Base-by-base conservation (phyloP, 2,888 invertebrate genomes). In the Sesia bembeciformis region DNA sequence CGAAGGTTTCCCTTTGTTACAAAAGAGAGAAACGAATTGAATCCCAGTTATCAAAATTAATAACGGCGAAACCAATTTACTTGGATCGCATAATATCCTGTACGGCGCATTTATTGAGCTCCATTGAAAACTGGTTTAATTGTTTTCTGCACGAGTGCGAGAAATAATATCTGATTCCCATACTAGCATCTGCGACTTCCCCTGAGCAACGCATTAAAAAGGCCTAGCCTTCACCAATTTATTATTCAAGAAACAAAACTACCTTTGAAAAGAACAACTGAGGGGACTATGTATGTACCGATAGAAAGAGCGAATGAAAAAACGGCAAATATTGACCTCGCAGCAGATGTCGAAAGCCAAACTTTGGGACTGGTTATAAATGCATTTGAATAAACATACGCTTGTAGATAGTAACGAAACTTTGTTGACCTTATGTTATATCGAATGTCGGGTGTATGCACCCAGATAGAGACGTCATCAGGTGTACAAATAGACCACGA, bases 21-120 rank as follows among this genome's bases (percentile, higher is more conserved):
- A 84, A 84, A 87, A 86, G 84, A 85, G 86, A 85, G 86, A 87
- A 85, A 85, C 86, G 80, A 84, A 81, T 84, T 67, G 84, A 84
- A 88, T 86, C 85, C 84, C 87, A 85, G 86, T 85, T 87, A 86
- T 84, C 85, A 84, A 84, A 85, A 86, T 85, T 86, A 87, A 87
- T 86, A 85, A 85, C 86, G 75, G 79, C 84, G 78, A 80, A 84
- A 85, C 72, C 85, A 85, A 86, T 87, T 87, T 81, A 75, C 77
- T 78, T 69, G 74, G 82, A 73, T 78, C 81, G 83, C 82, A 84
- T 86, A 84, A 86, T 84, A 86, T 87, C 84, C 85, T 80, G 78
- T 46, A 71, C 71, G 66, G 65, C 67, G 77, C 68, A 71, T 76
- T 81, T 81, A 74, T 77, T 77, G 70, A 77, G 72, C 72, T 74